Conservation (phyloP, 2,797 vertebrate species). For the Anguilla anguilla region DNA sequence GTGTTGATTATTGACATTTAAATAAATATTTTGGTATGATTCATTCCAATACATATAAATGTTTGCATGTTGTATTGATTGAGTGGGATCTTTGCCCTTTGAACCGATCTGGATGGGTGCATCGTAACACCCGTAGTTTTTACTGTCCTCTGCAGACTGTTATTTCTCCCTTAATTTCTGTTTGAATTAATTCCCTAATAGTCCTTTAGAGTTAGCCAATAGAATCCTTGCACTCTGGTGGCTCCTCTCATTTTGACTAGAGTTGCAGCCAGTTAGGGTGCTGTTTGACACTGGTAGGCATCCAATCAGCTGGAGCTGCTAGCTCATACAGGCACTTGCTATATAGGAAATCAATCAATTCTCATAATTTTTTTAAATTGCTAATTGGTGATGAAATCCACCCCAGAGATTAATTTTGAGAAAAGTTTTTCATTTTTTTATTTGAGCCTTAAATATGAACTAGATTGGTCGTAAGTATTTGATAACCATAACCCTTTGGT, state of each 20-base stretch:
- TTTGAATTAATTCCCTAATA: not conserved
- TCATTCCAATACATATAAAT: no score
- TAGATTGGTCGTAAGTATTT: not conserved
- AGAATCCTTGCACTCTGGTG: not conserved
- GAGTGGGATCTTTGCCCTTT: no score
- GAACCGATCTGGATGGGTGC: no score
- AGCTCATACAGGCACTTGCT: not conserved
- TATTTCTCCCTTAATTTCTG: not conserved
- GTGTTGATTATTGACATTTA: no score
- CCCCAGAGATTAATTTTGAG: not conserved
- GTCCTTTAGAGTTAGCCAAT: not conserved
- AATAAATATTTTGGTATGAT: no score
- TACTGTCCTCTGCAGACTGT: no score
- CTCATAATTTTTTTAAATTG: not conserved
- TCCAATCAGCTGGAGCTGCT: not conserved
- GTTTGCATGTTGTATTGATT: no score
- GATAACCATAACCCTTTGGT: not conserved
- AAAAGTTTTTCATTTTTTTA: not conserved
- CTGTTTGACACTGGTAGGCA: not conserved
- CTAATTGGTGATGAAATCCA: not conserved
- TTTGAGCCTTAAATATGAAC: not conserved
- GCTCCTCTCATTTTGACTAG: not conserved
- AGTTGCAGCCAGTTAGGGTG: not conserved
- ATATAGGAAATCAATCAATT: not conserved
- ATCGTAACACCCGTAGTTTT: no score